Evolutionary conservation across 37 sponge, comb jelly and placozoan genomes (phyloP).

Genomic region (Amphimedon queenslandica): DNA sequence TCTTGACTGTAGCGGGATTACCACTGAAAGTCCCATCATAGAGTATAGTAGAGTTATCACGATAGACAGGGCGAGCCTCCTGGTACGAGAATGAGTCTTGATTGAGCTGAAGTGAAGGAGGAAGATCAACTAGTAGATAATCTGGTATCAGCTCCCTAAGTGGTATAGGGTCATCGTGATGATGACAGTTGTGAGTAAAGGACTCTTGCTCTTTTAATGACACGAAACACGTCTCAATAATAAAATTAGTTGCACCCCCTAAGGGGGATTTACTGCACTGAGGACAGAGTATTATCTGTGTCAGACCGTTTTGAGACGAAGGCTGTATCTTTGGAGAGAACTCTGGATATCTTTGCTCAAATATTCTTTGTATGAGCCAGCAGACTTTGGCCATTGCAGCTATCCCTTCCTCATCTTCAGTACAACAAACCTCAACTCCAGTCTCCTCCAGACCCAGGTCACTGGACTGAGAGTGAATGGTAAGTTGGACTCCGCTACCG

Average conservation of each 20-base stretch:
- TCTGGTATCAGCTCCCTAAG: constrained; percentile 60
- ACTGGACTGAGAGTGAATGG: constrained; percentile 23
- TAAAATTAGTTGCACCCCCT: constrained; percentile 23
- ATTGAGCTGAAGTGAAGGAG: constrained; percentile 15
- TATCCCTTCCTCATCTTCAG: constrained; percentile 21
- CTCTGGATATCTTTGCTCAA: constrained; percentile 71
- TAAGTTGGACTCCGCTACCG: constrained; percentile 8
- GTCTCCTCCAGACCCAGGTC: constrained; percentile 60
- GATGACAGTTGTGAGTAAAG: constrained; percentile 29
- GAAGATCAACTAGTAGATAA: constrained; percentile 58
- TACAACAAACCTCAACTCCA: constrained; percentile 64
- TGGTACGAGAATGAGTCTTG: constrained; percentile 8
- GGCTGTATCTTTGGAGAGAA: constrained; percentile 32
- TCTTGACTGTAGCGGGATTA: constrained; percentile 27
- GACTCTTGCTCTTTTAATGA: constrained; percentile 10
- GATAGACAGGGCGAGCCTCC: constrained; percentile 31
- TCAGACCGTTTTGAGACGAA: constrained; percentile 34
- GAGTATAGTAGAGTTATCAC: constrained; percentile 7
- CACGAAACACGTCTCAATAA: constrained; percentile 61
- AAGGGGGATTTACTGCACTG: constrained; percentile 12
- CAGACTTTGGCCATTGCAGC: constrained; percentile 62
- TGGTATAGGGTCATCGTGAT: constrained; percentile 42
- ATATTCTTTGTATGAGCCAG: constrained; percentile 37
- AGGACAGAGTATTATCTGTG: constrained; percentile 60
- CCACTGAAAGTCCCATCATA: constrained; percentile 17